Conservation (phyloP, 2,113 vertebrate genomes). For the Antechinus flavipes region DNA sequence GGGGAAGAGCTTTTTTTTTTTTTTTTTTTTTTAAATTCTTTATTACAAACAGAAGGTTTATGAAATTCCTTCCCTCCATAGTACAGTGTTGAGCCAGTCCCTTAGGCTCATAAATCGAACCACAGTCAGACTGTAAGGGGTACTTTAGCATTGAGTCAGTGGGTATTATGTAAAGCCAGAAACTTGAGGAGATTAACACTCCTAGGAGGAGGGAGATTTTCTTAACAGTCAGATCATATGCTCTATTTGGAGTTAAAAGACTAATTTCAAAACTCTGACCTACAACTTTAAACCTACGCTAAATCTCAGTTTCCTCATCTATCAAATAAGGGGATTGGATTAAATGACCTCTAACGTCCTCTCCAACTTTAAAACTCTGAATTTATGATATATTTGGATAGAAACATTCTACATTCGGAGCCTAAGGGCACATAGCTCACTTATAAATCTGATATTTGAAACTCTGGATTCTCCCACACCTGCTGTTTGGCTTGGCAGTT, state of each 20-base stretch:
- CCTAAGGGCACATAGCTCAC: background rate
- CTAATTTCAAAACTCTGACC: background rate
- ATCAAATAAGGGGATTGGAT: background rate
- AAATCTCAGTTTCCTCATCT: background rate
- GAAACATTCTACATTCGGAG: background rate
- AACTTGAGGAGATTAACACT: background rate
- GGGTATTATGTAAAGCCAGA: constrained; percentile 4
- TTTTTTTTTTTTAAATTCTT: background rate
- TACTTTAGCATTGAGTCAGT: background rate
- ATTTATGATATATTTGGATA: background rate
- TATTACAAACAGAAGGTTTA: constrained; percentile 32
- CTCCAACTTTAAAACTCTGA: background rate
- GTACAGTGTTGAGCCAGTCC: background rate
- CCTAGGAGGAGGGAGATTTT: background rate
- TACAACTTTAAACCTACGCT: background rate
- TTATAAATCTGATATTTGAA: constrained; percentile 42
- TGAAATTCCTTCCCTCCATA: background rate
- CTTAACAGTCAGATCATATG: background rate
- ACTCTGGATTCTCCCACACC: constrained; percentile 59
- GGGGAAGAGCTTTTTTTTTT: background rate
- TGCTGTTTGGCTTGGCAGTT: constrained; percentile 60
- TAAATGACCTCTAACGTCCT: background rate
- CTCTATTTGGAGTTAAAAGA: background rate
- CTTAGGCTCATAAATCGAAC: constrained; percentile 40
- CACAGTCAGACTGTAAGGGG: background rate